A percentile compares a stretch with the other conserved stretches of the same genome.
Evolutionary conservation across 2,888 invertebrate genomes (phyloP).

Genomic region (Zonitis immaculata): DNA sequence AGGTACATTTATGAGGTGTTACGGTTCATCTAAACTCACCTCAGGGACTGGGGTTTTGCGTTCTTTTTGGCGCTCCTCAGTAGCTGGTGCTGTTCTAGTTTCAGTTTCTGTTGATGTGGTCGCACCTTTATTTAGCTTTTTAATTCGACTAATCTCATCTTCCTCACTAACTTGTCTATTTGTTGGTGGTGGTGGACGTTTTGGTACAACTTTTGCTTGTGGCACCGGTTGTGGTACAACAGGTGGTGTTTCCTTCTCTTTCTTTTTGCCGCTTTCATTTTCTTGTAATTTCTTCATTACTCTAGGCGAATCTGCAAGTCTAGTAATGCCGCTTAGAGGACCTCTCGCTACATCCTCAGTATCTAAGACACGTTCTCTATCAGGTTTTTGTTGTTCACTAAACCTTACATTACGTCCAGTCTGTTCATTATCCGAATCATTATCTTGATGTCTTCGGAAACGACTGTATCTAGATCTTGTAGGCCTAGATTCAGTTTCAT

Average conservation of each 20-base stretch:
- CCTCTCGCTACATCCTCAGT: slow-evolving; percentile 84
- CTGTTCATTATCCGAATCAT: slow-evolving; percentile 71
- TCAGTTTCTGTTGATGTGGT: slow-evolving; percentile 55
- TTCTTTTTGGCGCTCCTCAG: slow-evolving; percentile 53
- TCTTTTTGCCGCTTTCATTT: slow-evolving; percentile 66
- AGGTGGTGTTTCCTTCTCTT: slow-evolving; percentile 61
- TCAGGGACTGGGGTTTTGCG: slow-evolving; percentile 65
- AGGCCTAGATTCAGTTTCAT: slow-evolving; percentile 60
- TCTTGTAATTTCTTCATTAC: slow-evolving; percentile 87
- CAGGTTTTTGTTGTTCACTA: slow-evolving; percentile 59
- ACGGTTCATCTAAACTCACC: slow-evolving; percentile 66
- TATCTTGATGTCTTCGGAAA: slow-evolving; percentile 56
- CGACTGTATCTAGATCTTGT: slow-evolving; percentile 65
- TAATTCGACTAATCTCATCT: slow-evolving; percentile 82
- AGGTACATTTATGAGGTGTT: slow-evolving; percentile 43
- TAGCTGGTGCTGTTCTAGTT: slow-evolving; percentile 48
- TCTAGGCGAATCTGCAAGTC: slow-evolving; percentile 80
- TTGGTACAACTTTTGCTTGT: slow-evolving; percentile 51
- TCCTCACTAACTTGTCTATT: slow-evolving; percentile 82
- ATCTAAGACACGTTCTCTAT: slow-evolving; percentile 72
- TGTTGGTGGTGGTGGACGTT: slow-evolving; percentile 55
- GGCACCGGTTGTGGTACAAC: slow-evolving; percentile 57
- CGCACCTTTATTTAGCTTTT: slow-evolving; percentile 77
- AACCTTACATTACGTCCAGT: slow-evolving; percentile 61
- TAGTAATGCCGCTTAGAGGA: slow-evolving; percentile 84